phyloP scores from a whole-genome alignment of 2,113 vertebrate species.

The Cyphomyrus plagiostoma region DNA sequence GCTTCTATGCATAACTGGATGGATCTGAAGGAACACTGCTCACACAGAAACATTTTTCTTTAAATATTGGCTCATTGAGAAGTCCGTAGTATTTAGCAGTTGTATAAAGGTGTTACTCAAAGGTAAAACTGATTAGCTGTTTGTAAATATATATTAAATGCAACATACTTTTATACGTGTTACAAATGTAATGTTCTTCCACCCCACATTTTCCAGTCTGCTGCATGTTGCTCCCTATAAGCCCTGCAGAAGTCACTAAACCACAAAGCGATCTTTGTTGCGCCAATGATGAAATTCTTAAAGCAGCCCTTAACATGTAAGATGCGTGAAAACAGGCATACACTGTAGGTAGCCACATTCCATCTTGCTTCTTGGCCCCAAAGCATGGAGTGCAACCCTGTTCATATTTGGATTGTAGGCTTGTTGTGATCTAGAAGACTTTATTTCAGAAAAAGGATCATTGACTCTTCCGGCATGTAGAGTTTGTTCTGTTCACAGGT shows the following conservation, averaged over 20 bases:
- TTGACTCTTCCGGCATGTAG: not conserved
- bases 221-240: not conserved
- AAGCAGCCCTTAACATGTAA: not conserved
- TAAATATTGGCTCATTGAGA: not conserved
- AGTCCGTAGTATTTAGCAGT: not conserved
- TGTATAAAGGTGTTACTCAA: not conserved
- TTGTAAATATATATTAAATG: no score
- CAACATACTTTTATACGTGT: not conserved
- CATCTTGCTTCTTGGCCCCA: not conserved
- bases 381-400: not conserved
- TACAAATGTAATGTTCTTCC: not conserved
- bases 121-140: not conserved
- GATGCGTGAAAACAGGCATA: not conserved
- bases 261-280: not conserved
- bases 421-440: not conserved
- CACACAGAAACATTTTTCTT: not conserved
- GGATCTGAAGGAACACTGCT: not conserved
- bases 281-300: not conserved
- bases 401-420: not conserved
- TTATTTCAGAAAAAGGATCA: not conserved
- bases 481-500: not conserved
- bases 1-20: not conserved
- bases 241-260: not conserved
- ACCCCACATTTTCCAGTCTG: not conserved
- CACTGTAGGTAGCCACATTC: not conserved